Percentiles rank a stretch among this genome's conserved stretches.
These are phyloP conservation scores for Macrotus californicus DNA, from an alignment of 2,113 vertebrate genomes.

Conservation along the genomic window DNA sequence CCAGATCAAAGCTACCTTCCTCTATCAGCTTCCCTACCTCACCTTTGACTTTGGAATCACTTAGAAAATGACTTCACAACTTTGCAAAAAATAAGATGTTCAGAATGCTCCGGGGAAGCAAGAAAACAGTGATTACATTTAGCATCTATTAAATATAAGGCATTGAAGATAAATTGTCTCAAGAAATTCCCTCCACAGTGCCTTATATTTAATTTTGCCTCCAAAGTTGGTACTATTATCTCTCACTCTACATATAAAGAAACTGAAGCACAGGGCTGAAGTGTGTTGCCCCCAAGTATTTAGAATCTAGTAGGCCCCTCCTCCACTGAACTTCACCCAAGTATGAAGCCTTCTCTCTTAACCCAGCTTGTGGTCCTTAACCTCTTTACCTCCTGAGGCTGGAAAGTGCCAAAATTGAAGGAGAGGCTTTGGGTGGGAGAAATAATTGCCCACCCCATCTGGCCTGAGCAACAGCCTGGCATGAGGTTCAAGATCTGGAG, in stretches of 20 bases:
- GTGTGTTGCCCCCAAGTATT: not conserved
- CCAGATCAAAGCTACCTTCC: not conserved
- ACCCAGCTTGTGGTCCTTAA: not conserved
- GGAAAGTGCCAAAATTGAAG: not conserved
- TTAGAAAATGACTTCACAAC: not conserved
- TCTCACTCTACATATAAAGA: not conserved
- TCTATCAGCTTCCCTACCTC: not conserved
- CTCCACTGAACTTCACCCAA: not conserved
- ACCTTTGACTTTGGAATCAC: not conserved
- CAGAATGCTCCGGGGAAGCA: not conserved
- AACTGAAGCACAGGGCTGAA: not conserved
- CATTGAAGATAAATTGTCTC: not conserved
- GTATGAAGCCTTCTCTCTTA: not conserved
- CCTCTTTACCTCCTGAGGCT: not conserved
- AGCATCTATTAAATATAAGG: not conserved
- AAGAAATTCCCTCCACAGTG: not conserved
- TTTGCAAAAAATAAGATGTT: not conserved
- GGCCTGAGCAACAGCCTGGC: not conserved
- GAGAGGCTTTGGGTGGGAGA: not conserved
- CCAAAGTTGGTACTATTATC: not conserved
- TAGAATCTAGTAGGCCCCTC: not conserved
- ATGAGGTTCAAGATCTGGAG: not conserved
- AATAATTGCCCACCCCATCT: not conserved
- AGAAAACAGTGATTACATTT: not conserved
- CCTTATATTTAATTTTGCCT: no score